Conservation (phyloP, 2,797 vertebrate genomes). For the Notamacropus eugenii region DNA sequence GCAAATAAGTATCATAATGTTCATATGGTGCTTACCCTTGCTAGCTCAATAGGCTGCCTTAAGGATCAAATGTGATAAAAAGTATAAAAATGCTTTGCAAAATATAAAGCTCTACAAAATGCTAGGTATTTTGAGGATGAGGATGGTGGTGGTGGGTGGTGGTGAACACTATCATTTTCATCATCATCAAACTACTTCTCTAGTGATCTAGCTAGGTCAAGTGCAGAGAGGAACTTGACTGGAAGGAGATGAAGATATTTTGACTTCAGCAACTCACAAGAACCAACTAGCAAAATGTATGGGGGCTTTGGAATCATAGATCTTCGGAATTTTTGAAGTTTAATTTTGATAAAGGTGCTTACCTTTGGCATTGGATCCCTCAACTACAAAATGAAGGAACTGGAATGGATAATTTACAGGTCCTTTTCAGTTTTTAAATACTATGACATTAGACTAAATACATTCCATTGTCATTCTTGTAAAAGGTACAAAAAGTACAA, state of each 20-base stretch:
- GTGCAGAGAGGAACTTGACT: background rate
- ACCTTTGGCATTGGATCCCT: background rate
- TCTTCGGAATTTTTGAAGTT: background rate
- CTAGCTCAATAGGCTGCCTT: background rate
- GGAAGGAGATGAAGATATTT: background rate
- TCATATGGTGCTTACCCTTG: background rate
- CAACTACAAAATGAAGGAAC: background rate
- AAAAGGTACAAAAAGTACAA: background rate
- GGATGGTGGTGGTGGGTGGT: background rate
- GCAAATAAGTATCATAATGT: background rate
- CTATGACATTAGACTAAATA: background rate
- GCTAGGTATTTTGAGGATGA: background rate
- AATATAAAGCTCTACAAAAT: background rate
- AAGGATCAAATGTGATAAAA: background rate
- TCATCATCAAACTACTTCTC: background rate
- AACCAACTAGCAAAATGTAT: background rate
- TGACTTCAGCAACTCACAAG: background rate
- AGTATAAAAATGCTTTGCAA: background rate
- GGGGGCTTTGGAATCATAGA: background rate
- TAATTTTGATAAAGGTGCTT: background rate
- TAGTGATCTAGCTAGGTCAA: background rate
- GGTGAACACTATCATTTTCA: background rate
- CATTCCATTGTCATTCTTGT: background rate
- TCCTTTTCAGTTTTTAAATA: background rate
- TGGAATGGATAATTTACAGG: background rate